Evolutionary conservation across 2,797 vertebrate species (phyloP).

Genomic region (Helicolenus hilgendorfi): DNA sequence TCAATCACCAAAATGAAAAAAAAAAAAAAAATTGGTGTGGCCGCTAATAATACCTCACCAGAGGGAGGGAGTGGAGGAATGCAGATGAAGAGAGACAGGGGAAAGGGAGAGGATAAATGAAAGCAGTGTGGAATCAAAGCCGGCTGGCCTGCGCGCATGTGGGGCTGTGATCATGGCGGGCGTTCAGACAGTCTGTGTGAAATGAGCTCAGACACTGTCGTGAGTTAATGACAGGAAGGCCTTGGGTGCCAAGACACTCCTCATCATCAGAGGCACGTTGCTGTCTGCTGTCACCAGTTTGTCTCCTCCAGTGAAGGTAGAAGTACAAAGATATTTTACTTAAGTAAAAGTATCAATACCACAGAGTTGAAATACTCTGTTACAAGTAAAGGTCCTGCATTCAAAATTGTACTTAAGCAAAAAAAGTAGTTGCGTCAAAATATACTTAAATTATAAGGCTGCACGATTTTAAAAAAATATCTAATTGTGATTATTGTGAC

Average conservation of each 20-base stretch:
- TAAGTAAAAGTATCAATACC: neutral
- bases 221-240: conserved; percentile 67
- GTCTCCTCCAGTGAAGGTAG: neutral
- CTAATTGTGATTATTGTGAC: too few species aligned
- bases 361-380: neutral
- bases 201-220: conserved; percentile 60
- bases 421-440: too few species aligned
- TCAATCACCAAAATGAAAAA: conserved; percentile 86
- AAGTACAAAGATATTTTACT: neutral
- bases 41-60: conserved; percentile 79
- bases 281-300: conserved; percentile 40
- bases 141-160: conserved; percentile 24
- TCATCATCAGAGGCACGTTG: conserved; percentile 29
- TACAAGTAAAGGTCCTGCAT: neutral
- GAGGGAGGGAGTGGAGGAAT: conserved; percentile 37
- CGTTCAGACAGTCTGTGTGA: conserved; percentile 41
- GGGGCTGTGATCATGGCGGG: conserved; percentile 63
- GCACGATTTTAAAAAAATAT: too few species aligned
- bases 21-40: conserved; percentile 67
- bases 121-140: conserved; percentile 71
- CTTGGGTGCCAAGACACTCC: conserved; percentile 26
- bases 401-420: too few species aligned
- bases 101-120: conserved; percentile 60
- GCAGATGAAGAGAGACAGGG: conserved; percentile 51
- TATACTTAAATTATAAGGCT: too few species aligned